A percentile compares a stretch with the other conserved stretches of the same genome.
Conservation (phyloP, 2,113 vertebrate genomes). For the Rana temporaria region DNA sequence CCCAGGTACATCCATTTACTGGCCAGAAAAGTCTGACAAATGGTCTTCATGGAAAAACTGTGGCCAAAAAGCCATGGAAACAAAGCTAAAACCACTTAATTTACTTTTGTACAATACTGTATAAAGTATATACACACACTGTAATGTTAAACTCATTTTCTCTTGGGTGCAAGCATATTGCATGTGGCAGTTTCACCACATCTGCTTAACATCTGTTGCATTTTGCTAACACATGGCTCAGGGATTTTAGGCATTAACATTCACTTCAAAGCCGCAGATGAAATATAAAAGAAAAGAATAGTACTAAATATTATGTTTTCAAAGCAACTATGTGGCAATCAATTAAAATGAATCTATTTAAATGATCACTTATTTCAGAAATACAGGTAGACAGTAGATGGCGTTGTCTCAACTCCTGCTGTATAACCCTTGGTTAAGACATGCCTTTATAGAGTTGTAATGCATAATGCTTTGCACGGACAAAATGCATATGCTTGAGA, state of each 20-base stretch:
- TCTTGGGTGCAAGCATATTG: not conserved
- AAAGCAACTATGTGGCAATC: not conserved
- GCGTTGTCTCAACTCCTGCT: constrained; percentile 20
- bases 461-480: too few relatives aligned
- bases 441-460: too few relatives aligned
- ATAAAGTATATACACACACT: not conserved
- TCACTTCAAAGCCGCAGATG: constrained; percentile 6
- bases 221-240: constrained; percentile 17
- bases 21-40: too few relatives aligned
- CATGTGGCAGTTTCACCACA: constrained; percentile 8
- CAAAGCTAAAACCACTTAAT: too few relatives aligned
- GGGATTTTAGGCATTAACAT: constrained; percentile 5
- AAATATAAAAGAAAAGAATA: constrained; percentile 4
- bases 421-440: too few relatives aligned
- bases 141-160: not conserved
- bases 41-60: too few relatives aligned
- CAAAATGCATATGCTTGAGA: too few relatives aligned
- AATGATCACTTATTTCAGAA: not conserved
- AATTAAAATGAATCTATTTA: not conserved
- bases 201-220: constrained; percentile 10
- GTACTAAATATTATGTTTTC: constrained; percentile 16
- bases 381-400: constrained; percentile 49
- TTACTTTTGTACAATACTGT: too few relatives aligned
- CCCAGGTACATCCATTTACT: too few relatives aligned
- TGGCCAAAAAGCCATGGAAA: too few relatives aligned